A percentile compares a stretch with the other conserved stretches of the same genome.
Evolutionary conservation across 2,888 invertebrate species (phyloP).

Genomic region (Calameuta pallipes): DNA sequence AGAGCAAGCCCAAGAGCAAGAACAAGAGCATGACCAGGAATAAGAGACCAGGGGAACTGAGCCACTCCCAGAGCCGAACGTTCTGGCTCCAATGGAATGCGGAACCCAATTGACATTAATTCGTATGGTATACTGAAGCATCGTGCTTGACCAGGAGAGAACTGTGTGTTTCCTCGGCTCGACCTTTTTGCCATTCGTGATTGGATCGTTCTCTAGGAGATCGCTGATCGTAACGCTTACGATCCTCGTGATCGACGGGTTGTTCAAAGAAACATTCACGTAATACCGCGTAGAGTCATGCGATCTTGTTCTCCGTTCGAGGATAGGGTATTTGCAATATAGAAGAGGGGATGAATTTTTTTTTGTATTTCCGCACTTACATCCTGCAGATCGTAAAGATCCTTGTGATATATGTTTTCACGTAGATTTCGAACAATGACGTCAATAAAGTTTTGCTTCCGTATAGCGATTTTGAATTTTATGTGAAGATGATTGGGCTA

Average conservation of each 20-base stretch:
- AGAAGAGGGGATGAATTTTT: too few species aligned
- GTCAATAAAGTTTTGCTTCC: too few species aligned
- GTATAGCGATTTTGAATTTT: too few species aligned
- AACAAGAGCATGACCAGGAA: neutral
- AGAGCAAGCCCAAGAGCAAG: slow-evolving; percentile 10
- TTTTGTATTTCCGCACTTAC: too few species aligned
- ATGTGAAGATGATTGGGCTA: too few species aligned
- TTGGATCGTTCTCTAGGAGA: neutral
- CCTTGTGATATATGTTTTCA: too few species aligned
- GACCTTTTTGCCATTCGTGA: slow-evolving; percentile 4
- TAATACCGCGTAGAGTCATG: slow-evolving; percentile 1
- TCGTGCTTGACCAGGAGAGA: slow-evolving; percentile 7
- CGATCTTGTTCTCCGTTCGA: neutral
- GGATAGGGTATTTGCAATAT: too few species aligned
- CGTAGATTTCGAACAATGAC: too few species aligned
- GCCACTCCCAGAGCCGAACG: slow-evolving; percentile 9
- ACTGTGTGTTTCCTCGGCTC: slow-evolving; percentile 3
- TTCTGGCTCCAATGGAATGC: slow-evolving; percentile 40
- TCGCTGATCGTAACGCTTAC: slow-evolving; percentile 4
- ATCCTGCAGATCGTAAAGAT: too few species aligned
- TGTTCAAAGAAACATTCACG: neutral
- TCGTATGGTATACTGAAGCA: slow-evolving; percentile 31
- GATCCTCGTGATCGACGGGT: slow-evolving; percentile 3
- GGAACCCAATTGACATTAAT: slow-evolving; percentile 55
- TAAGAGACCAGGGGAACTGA: neutral